Base-by-base conservation (phyloP, 2,888 invertebrate genomes). In the Gryllus longicercus region DNA sequence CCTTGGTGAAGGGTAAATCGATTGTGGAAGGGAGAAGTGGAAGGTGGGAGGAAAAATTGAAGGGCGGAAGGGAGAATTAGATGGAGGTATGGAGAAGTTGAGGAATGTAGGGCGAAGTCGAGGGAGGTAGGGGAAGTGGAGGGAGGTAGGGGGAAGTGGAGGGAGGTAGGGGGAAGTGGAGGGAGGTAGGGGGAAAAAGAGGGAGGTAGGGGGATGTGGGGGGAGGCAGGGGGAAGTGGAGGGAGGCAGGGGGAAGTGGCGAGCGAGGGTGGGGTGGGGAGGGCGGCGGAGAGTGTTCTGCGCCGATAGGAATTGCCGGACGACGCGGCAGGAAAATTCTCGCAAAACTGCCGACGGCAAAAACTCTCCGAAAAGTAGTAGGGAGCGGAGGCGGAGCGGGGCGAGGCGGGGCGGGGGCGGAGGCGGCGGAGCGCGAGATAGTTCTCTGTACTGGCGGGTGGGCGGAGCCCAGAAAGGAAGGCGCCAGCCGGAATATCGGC, bases 261-360 rank as follows among this genome's bases (percentile, higher is more conserved):
- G 38, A 5, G 8, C 0, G 38, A 14, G 5, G 12, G 11, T 18
- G n/a, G 63, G 14, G 4, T 18, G n/a, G 11, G 8, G 63, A 14
- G 5, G 16, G n/a, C 3, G n/a, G n/a, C 8, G 8, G 4, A n/a
- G 16, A 63, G 63, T 63, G 63, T 63, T n/a, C 63, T 63, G 16
- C n/a, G 16, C 63, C n/a, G 63, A 63, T 63, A 63, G 63, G 16
- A 63, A 63, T n/a, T 3, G 63, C 63, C 16, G 63, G n/a, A n/a
- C 63, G 63, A 63, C 14, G 63, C 63, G 14, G 16, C 63, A 38
- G 38, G 38, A 14, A 63, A 63, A 63, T 63, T 63, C 63, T 63
- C 63, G 63, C 63, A 18, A 63, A 63, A 63, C 63, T 63, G 63
- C 63, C 63, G 63, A 63, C 63, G n/a, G n/a, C 63, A 14, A 63